Conservation (phyloP, 2,888 invertebrate genomes). For the Eupithecia dodoneata region DNA sequence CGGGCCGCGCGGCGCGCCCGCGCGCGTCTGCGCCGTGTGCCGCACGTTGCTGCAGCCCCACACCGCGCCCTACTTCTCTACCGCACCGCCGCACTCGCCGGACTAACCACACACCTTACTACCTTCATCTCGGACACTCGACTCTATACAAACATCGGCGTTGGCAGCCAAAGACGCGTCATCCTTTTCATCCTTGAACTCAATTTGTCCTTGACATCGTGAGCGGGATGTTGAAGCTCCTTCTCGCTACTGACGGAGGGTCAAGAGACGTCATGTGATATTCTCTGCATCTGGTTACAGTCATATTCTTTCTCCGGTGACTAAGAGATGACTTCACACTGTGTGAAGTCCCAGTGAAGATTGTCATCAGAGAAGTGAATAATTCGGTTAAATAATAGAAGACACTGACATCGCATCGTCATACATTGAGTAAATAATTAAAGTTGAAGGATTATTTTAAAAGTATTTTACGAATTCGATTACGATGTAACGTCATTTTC, state of each 20-base stretch:
- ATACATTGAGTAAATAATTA: background rate
- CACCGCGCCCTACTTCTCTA: conserved; percentile 96
- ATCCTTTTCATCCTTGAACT: background rate
- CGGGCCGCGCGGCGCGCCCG: conserved; percentile 93
- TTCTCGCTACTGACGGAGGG: background rate
- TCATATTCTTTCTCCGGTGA: background rate
- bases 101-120: conserved; percentile 50
- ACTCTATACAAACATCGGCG: background rate
- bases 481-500: background rate
- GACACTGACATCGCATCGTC: background rate
- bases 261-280: background rate
- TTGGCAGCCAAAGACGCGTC: background rate
- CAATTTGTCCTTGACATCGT: background rate
- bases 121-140: background rate
- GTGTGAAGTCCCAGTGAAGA: background rate
- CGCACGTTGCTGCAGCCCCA: conserved; percentile 97
- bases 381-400: background rate
- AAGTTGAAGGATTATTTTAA: background rate
- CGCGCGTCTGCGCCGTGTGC: conserved; percentile 98
- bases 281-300: background rate
- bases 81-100: conserved; percentile 87
- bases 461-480: no score
- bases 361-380: background rate
- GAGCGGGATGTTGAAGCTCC: background rate
- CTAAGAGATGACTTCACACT: background rate